Percentiles rank a stretch among this genome's conserved stretches.
Conservation (phyloP, 2,888 invertebrate genomes). For the Ferdinandea cuprea region DNA sequence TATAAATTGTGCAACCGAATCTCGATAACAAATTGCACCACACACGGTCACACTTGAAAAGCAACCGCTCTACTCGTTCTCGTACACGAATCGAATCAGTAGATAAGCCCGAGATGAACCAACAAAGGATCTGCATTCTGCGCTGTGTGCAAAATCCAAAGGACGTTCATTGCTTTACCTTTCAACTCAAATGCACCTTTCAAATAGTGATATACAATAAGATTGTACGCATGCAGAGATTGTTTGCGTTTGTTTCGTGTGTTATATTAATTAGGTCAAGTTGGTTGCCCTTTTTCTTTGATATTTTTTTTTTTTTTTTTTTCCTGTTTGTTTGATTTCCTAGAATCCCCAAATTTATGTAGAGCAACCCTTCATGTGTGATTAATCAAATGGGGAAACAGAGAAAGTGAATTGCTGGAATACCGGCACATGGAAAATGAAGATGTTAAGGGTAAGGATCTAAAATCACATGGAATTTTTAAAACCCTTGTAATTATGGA, state of each 20-base stretch:
- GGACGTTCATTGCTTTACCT: slow-evolving; percentile 38
- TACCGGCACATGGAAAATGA: slow-evolving; percentile 34
- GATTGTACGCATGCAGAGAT: slow-evolving; percentile 28
- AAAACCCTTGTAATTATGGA: slow-evolving; percentile 65
- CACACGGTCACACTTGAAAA: slow-evolving; percentile 64
- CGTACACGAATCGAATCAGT: slow-evolving; percentile 35
- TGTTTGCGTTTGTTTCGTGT: slow-evolving; percentile 34
- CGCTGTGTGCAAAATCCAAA: slow-evolving; percentile 59
- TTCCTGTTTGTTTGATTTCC: slow-evolving; percentile 37
- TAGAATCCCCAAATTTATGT: slow-evolving; percentile 39
- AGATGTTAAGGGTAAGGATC: slow-evolving; percentile 58
- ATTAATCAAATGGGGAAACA: slow-evolving; percentile 58
- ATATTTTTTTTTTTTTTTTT: neutral
- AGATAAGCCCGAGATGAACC: slow-evolving; percentile 51
- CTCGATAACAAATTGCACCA: slow-evolving; percentile 74
- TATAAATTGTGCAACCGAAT: slow-evolving; percentile 60
- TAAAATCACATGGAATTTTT: slow-evolving; percentile 19
- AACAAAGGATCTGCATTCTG: slow-evolving; percentile 51
- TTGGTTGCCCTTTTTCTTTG: slow-evolving; percentile 13
- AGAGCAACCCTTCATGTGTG: slow-evolving; percentile 65
- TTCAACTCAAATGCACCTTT: slow-evolving; percentile 53
- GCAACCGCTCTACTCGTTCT: slow-evolving; percentile 37
- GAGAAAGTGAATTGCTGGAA: slow-evolving; percentile 34
- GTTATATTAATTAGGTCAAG: slow-evolving; percentile 61
- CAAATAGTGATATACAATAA: slow-evolving; percentile 30